phyloP scores from a whole-genome alignment of 2,797 vertebrate genomes.

The Sus cebifrons region DNA sequence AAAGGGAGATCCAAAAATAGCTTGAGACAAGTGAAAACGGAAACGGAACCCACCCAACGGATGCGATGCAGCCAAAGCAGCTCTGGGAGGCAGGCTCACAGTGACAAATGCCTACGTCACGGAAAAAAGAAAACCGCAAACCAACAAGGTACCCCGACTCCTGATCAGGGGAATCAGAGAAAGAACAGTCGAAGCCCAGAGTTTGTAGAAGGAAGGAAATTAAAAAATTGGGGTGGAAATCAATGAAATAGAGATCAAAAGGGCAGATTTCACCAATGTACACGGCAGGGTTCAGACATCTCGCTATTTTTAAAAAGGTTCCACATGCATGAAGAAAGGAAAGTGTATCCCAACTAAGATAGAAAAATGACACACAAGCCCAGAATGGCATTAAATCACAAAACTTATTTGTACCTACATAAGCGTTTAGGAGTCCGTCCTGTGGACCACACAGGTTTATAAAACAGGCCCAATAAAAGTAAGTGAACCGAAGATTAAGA shows the following conservation, averaged over 20 bases:
- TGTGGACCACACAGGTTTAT: background rate
- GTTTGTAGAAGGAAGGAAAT: background rate
- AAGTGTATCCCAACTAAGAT: background rate
- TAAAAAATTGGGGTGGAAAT: background rate
- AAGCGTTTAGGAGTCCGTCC: background rate
- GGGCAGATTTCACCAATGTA: background rate
- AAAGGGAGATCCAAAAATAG: background rate
- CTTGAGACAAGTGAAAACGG: background rate
- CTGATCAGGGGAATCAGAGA: background rate
- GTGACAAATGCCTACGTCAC: background rate
- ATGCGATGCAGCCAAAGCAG: background rate
- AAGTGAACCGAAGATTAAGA: background rate
- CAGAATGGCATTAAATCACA: background rate
- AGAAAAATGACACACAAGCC: background rate
- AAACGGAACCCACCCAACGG: background rate
- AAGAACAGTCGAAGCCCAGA: background rate
- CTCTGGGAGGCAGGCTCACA: background rate
- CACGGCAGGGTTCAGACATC: background rate
- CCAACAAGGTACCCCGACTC: background rate
- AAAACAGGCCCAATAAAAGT: constrained; percentile 12
- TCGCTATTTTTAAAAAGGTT: background rate
- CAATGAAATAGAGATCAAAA: background rate
- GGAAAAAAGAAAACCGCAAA: background rate
- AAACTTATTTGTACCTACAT: background rate
- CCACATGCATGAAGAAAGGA: background rate